Evolutionary conservation across 2,797 vertebrate genomes (phyloP).

Genomic region (Brachymystax lenok): DNA sequence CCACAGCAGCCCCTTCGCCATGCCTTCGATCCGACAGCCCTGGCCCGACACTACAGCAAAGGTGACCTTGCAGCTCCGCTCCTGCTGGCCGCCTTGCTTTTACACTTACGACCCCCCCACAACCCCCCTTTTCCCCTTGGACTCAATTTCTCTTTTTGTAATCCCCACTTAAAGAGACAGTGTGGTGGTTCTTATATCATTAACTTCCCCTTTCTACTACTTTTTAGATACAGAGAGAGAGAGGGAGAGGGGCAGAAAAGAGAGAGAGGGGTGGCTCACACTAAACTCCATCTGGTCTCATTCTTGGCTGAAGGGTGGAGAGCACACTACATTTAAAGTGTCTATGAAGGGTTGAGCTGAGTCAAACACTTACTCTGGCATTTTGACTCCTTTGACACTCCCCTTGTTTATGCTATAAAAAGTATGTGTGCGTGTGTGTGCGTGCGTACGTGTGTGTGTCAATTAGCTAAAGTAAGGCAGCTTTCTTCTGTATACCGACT

Average conservation of each 20-base stretch:
- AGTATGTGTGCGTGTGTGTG: slow-evolving; percentile 35
- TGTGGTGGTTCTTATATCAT: slow-evolving; percentile 59
- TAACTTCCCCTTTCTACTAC: slow-evolving; percentile 46
- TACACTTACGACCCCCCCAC: slow-evolving; percentile 60
- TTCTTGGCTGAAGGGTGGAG: slow-evolving; percentile 58
- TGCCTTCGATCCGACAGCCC: slow-evolving; percentile 76
- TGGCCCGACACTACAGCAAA: slow-evolving; percentile 72
- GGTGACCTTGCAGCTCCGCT: slow-evolving; percentile 82
- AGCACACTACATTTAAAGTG: slow-evolving; percentile 62
- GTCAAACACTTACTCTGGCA: slow-evolving; percentile 72
- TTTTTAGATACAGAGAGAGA: slow-evolving; percentile 30
- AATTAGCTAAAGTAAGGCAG: slow-evolving; percentile 60
- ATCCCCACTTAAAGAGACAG: slow-evolving; percentile 74
- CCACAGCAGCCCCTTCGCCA: slow-evolving; percentile 73
- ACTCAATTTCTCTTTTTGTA: slow-evolving; percentile 56
- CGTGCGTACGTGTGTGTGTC: slow-evolving; percentile 38
- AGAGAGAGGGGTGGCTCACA: slow-evolving; percentile 23
- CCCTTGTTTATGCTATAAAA: slow-evolving; percentile 53
- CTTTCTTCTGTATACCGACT: slow-evolving; percentile 66
- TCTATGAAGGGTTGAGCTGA: slow-evolving; percentile 66
- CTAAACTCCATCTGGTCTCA: slow-evolving; percentile 52
- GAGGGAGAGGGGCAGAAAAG: background rate
- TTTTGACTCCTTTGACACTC: slow-evolving; percentile 65
- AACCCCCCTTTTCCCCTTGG: slow-evolving; percentile 55
- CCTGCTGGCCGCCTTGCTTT: slow-evolving; percentile 79